A percentile compares a stretch with the other conserved stretches of the same genome.
These are phyloP conservation scores for Enteromius radiatus DNA, from an alignment of 2,797 vertebrate species.

Conservation along the genomic window DNA sequence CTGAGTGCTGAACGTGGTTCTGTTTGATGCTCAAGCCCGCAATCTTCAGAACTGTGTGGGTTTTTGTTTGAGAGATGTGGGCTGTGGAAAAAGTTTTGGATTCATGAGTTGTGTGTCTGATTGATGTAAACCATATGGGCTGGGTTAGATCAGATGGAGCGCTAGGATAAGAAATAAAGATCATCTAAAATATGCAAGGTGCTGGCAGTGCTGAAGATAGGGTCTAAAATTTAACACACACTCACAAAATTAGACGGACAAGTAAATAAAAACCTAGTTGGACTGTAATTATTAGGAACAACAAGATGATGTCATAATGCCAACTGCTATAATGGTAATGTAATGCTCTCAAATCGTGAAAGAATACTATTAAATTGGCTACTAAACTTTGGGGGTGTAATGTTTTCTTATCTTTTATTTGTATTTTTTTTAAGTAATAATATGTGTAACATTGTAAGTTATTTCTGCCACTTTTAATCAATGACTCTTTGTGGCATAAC, in stretches of 20 bases:
- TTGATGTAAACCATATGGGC: constrained; percentile 21
- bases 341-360: neutral
- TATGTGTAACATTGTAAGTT: too few relatives aligned
- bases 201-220: neutral
- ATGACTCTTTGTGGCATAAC: too few relatives aligned
- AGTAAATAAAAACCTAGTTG: too few relatives aligned
- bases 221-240: neutral
- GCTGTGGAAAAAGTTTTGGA: constrained; percentile 9
- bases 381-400: neutral
- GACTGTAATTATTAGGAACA: neutral
- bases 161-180: neutral
- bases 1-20: neutral
- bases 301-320: neutral
- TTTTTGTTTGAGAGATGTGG: constrained; percentile 9
- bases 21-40: neutral
- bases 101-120: neutral
- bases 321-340: neutral
- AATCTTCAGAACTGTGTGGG: neutral
- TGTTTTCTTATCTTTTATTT: neutral
- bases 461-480: too few relatives aligned
- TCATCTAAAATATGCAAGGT: neutral
- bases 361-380: neutral
- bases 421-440: neutral
- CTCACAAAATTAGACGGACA: neutral
- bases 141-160: neutral